Percentiles rank a stretch among this genome's conserved stretches.
Conservation (phyloP, 2,797 vertebrate species). For the Paratrypauchen microcephalus region DNA sequence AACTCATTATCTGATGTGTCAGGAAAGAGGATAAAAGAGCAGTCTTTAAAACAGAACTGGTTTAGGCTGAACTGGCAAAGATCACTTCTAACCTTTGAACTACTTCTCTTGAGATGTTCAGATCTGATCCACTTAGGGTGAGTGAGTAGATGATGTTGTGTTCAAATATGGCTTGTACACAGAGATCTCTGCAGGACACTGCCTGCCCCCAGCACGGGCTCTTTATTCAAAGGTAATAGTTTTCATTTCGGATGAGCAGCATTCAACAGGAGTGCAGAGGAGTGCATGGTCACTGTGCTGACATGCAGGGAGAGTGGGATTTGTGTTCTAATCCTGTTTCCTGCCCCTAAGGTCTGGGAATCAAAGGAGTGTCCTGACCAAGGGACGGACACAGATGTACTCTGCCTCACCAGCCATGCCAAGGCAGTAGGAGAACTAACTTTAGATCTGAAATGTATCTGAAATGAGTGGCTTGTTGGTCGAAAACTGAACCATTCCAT, state of each 20-base stretch:
- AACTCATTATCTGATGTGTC: slow-evolving; percentile 62
- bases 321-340: slow-evolving; percentile 76
- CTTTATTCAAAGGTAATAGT: slow-evolving; percentile 72
- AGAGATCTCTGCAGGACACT: slow-evolving; percentile 24
- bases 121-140: slow-evolving; percentile 10
- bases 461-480: not conserved
- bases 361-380: slow-evolving; percentile 39
- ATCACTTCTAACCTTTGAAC: slow-evolving; percentile 37
- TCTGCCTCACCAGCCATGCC: not conserved
- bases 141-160: slow-evolving; percentile 18
- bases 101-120: slow-evolving; percentile 14
- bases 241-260: slow-evolving; percentile 73
- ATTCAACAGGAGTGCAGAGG: slow-evolving; percentile 59
- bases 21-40: slow-evolving; percentile 53
- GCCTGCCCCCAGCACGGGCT: slow-evolving; percentile 28
- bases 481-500: too few species aligned
- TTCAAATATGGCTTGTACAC: slow-evolving; percentile 46
- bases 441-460: not conserved
- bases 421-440: too few species aligned
- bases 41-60: slow-evolving; percentile 59
- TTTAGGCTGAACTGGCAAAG: slow-evolving; percentile 37
- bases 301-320: slow-evolving; percentile 61
- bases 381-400: not conserved
- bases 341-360: slow-evolving; percentile 74
- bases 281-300: slow-evolving; percentile 64